These are phyloP conservation scores for Cataglyphis hispanica DNA, from an alignment of 1,140 invertebrate species.

Conservation along the genomic window DNA sequence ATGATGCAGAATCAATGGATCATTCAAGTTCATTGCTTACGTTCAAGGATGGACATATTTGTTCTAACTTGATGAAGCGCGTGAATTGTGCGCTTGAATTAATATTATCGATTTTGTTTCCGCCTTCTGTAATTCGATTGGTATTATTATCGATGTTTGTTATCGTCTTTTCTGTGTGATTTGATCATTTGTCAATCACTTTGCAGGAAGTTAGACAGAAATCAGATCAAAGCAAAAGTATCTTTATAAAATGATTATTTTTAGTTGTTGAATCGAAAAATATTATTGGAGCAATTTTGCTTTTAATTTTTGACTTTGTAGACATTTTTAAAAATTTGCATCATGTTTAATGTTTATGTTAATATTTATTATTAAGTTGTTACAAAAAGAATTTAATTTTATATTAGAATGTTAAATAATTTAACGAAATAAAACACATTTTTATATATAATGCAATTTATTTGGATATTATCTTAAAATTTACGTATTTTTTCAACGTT, in stretches of 20 bases:
- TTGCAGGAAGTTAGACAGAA: not conserved
- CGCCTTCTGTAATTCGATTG: not conserved
- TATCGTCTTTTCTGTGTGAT: not conserved
- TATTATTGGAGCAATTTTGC: not conserved
- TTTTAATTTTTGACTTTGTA: not conserved
- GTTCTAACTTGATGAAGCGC: not conserved
- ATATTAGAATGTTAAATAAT: not conserved
- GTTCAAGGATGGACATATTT: not conserved
- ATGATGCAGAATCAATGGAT: not conserved
- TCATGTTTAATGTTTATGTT: not conserved
- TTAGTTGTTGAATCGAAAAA: not conserved
- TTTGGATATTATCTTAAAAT: not conserved
- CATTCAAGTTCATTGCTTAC: slow-evolving; percentile 1
- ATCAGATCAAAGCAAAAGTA: not conserved
- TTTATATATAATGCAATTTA: not conserved
- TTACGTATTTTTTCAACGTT: not conserved
- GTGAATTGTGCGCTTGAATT: not conserved
- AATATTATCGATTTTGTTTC: not conserved
- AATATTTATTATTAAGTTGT: not conserved
- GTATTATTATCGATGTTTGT: slow-evolving; percentile 11
- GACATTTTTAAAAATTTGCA: not conserved
- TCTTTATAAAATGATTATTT: not conserved
- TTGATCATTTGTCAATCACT: not conserved
- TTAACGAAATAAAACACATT: not conserved
- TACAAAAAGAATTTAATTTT: not conserved